These are phyloP conservation scores for Tenthredo notha DNA, from an alignment of 2,888 invertebrate species.

Conservation along the genomic window DNA sequence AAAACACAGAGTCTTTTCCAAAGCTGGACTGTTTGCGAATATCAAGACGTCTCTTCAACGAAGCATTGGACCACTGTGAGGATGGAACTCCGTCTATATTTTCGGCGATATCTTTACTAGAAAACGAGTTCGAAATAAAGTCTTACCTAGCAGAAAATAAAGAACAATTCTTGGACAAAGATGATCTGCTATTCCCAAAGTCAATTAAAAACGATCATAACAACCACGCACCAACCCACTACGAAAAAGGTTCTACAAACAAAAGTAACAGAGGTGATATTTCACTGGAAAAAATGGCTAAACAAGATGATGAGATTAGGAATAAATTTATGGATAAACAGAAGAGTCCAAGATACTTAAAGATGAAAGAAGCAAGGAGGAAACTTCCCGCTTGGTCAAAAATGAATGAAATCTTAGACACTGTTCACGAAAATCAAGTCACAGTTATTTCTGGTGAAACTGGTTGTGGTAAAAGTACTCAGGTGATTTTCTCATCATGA, in stretches of 20 bases:
- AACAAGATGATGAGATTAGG: conserved; percentile 83
- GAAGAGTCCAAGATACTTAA: conserved; percentile 83
- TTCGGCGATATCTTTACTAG: conserved; percentile 85
- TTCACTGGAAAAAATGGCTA: conserved; percentile 79
- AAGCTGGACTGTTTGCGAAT: conserved; percentile 84
- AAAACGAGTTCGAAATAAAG: conserved; percentile 85
- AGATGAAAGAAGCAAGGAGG: conserved; percentile 83
- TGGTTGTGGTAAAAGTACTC: conserved; percentile 91
- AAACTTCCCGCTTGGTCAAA: conserved; percentile 88
- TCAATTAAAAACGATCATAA: conserved; percentile 64
- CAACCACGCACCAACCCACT: conserved; percentile 81
- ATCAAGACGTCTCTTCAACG: conserved; percentile 84
- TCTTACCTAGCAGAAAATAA: conserved; percentile 82
- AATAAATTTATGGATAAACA: conserved; percentile 83
- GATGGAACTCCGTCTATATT: conserved; percentile 88
- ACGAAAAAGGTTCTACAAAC: conserved; percentile 82
- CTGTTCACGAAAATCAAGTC: conserved; percentile 84
- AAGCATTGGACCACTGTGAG: conserved; percentile 83
- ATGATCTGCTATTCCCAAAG: conserved; percentile 77
- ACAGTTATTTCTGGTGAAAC: conserved; percentile 91
- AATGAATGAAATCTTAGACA: conserved; percentile 84
- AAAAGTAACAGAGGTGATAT: conserved; percentile 78
- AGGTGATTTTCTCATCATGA: conserved; percentile 77
- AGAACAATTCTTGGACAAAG: conserved; percentile 82
- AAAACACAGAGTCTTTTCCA: conserved; percentile 81